These are phyloP conservation scores for Yponomeuta sedellus DNA, from an alignment of 2,888 invertebrate genomes.

Conservation along the genomic window DNA sequence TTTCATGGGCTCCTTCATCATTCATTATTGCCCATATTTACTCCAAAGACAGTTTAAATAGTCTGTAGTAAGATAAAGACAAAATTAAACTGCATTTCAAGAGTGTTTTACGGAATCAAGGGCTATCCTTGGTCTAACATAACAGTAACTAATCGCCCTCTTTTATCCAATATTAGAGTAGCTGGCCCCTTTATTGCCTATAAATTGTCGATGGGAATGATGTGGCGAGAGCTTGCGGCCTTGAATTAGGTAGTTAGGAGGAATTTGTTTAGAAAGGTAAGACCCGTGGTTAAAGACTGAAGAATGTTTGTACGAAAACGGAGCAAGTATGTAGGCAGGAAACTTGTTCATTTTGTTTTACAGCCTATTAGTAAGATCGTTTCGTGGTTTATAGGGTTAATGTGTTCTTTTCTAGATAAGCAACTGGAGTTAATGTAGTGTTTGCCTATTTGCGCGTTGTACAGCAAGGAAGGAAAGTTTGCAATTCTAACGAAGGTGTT, in stretches of 20 bases:
- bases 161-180: background rate
- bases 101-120: background rate
- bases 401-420: background rate
- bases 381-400: background rate
- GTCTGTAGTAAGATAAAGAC: too few relatives aligned
- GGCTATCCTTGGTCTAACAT: background rate
- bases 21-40: too few relatives aligned
- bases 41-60: too few relatives aligned
- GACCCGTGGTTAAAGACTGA: background rate
- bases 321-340: background rate
- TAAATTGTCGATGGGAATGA: background rate
- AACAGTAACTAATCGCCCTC: background rate
- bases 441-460: too few relatives aligned
- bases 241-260: background rate
- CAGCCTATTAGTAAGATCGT: background rate
- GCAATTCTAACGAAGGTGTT: too few relatives aligned
- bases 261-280: background rate
- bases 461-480: too few relatives aligned
- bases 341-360: background rate
- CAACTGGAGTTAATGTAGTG: too few relatives aligned
- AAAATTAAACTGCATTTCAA: too few relatives aligned
- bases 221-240: constrained; percentile 6
- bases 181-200: constrained; percentile 7
- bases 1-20: too few relatives aligned
- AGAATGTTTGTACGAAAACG: background rate